Conservation (phyloP, 2,113 vertebrate species). For the Isichthys henryi region DNA sequence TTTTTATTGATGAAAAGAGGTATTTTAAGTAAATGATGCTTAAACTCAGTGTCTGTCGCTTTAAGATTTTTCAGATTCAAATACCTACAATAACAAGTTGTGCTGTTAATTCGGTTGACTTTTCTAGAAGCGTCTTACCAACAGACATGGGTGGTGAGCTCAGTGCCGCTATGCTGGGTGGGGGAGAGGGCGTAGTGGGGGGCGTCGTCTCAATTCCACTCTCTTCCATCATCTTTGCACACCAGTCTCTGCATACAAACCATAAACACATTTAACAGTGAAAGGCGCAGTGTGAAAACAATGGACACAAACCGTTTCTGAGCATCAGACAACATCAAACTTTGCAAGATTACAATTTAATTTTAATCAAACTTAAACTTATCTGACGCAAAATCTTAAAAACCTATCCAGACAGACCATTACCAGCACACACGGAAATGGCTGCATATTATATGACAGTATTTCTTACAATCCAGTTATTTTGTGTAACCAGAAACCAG, state of each 20-base stretch:
- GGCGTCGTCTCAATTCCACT: slow-evolving; percentile 90
- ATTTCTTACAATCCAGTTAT: background rate
- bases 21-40: background rate
- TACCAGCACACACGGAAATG: background rate
- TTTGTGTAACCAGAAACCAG: background rate
- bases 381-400: background rate
- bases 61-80: background rate
- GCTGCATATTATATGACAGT: background rate
- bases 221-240: slow-evolving; percentile 93
- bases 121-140: slow-evolving; percentile 48
- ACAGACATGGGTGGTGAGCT: slow-evolving; percentile 46
- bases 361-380: background rate
- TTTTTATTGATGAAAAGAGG: background rate
- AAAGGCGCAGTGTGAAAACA: background rate
- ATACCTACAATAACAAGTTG: background rate
- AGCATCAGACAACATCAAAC: background rate
- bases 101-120: background rate
- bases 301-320: background rate
- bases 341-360: background rate
- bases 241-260: slow-evolving; percentile 27
- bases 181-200: slow-evolving; percentile 71
- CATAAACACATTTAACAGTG: background rate
- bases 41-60: background rate
- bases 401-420: background rate
- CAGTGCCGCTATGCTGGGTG: slow-evolving; percentile 23